Evolutionary conservation across 2,797 vertebrate genomes (phyloP), one percentile per base, ranked within the genome.

Genomic region (Urocyon cinereoargenteus): DNA sequence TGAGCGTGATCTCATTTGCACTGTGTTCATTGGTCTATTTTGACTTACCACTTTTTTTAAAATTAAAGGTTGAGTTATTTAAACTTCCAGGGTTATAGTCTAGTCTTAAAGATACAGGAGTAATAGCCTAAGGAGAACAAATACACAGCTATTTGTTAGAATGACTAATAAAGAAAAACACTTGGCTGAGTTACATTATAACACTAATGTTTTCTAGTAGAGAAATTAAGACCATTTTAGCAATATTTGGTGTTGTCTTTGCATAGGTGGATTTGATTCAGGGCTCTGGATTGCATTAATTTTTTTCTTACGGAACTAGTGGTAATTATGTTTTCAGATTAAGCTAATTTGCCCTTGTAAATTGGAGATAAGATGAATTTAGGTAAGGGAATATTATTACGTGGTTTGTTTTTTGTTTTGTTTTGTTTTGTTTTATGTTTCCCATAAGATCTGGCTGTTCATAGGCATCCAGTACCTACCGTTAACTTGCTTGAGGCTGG

Each of bases 21-120:
- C 26, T 59, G 5, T 73, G 55, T 66, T 68, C 36, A 4, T 5
- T 79, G 55, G 11, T 64, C 91, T 70, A 26, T 87, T 91, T 84
- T 51, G 10, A 40, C 31, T 83, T 82, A 49, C 8, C 34, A 6
- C 21, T 85, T 70, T n/a, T 57, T 91, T 49, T 95, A 21, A 5
- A 86, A 34, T 93, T 73, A 68, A 87, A 79, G 28, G 7, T 36
- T 72, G 66, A 61, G 12, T 96, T 94, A 22, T 75, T 64, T 97
- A 81, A 61, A 81, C 16, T 49, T 82, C 55, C 26, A 55, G 28
- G 53, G 59, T 79, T 59, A 36, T n/a, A 86, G 40, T 61, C 40
- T 78, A 21, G 7, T 93, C 49, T 78, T 93, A 83, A 53, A 59
- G 49, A 51, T 59, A 14, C 36, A 61, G 13, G 19, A 2, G 31